Evolutionary conservation across 1,140 invertebrate genomes (phyloP), one percentile per base, ranked within the genome.

Genomic region (Rhagoletis pomonella): DNA sequence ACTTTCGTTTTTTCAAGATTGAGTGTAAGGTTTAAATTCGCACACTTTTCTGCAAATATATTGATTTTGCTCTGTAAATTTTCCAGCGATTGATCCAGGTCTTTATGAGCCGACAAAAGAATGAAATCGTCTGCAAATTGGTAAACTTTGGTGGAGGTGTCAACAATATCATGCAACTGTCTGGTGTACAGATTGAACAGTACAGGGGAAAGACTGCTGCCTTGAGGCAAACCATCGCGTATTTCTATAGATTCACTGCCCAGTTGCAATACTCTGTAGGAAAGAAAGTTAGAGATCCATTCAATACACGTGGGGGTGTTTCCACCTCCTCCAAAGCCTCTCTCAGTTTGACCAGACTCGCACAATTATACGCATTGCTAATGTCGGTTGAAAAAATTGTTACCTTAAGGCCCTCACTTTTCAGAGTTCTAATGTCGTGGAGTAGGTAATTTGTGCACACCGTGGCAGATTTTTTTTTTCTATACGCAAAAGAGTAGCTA

Each of bases 91-190:
- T 50, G 58, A 5, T 1, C 39, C 6, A 86, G 58, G 39, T 86
- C 5, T 50, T 84, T 9, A n/a, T 60, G 4, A 39, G 9, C 9
- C 9, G 85, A 62, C 9, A 86, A 7, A 10, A 86, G 5, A 7
- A n/a, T 60, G 39, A 86, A 86, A 62, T 86, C n/a, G 58, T 86
- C 58, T 6, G 85, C 85, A 44, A 86, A 86, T 19, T 86, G 85
- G 39, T 58, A 86, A 0, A 60, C 3, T 55, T 60, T 12, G 4
- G 85, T 86, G 7, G 3, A 60, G 84, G 3, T 59, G 84, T 29
- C 14, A 14, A n/a, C 50, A 10, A 29, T 19, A 19, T 60, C 5
- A 29, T 59, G 9, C 29, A 19, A 19, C 62, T 86, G 17, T 59
- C 39, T 29, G 29, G 29, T 29, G 29, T 29, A 29, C 29, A 29